phyloP scores from a whole-genome alignment of 2,888 invertebrate species.

The Sthenelais limicola region DNA sequence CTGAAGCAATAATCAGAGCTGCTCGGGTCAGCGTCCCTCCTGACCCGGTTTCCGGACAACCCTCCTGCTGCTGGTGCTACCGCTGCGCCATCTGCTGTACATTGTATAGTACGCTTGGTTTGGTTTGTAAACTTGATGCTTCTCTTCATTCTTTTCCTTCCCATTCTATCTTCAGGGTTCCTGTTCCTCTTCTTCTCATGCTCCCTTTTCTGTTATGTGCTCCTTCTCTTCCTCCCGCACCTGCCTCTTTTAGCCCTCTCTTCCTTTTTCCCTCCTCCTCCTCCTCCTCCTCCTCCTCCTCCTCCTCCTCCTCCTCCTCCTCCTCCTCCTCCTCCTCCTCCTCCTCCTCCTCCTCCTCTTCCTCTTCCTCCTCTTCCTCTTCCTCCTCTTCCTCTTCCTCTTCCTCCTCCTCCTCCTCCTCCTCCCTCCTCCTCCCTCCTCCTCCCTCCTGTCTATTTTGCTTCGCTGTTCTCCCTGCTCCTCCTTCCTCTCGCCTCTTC shows the following conservation, averaged over 20 bases:
- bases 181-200: not conserved
- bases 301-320: not conserved
- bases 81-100: not conserved
- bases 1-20: not conserved
- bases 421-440: not conserved
- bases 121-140: too few species aligned
- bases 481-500: not conserved
- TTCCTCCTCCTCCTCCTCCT: slow-evolving; percentile 11
- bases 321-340: slow-evolving; percentile 12
- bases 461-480: not conserved
- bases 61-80: not conserved
- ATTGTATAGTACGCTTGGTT: too few species aligned
- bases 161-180: not conserved
- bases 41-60: not conserved
- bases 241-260: not conserved
- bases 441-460: not conserved
- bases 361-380: not conserved
- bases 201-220: not conserved
- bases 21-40: not conserved
- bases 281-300: not conserved
- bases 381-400: not conserved
- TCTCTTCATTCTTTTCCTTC: not conserved
- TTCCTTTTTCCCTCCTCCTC: not conserved
- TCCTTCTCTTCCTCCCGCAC: not conserved
- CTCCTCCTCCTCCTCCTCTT: slow-evolving; percentile 8